Evolutionary conservation across 2,888 invertebrate genomes (phyloP), one percentile per base, ranked within the genome.

Genomic region (Hypena proboscidalis): DNA sequence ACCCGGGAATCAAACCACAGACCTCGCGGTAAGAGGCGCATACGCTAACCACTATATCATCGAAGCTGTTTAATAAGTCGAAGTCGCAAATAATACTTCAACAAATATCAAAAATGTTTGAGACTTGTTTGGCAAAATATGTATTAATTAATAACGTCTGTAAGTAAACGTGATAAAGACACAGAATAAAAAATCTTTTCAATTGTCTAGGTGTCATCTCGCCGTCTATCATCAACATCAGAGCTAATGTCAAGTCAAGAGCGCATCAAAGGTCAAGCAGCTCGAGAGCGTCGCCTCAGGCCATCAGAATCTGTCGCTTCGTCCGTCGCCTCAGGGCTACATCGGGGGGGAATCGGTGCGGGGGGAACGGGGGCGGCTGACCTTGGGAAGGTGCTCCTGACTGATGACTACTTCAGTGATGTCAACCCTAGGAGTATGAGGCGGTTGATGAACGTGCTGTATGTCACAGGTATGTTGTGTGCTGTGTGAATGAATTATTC

Each of bases 341-440:
- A 97, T 83, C 92, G 95, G 39, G 69, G 94, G 83, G 77, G 74
- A 19, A 78, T 78, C 4, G 78, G 81, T 65, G 61, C 70, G 5
- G 50, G 29, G 0, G 58, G 47, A 1, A 40, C 61, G 1, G 96
- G 95, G 2, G 95, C 96, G 1, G 95, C 95, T 26, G 91, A 85
- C 59, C 74, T 93, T 14, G 90, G 96, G 25, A 95, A 97, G 65
- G 97, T 98, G 90, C 92, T 99, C 58, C 93, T 98, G 10, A 98
- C 98, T 0, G 99, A 99, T 76, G 99, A 99, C 84, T 99, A 99
- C 91, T 99, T 99, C 85, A 98, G 98, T 70, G 99, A 99, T 83
- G 98, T 99, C 54, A 99, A 99, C 91, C 99, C 99, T 0, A 92
- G 98, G 30, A 98, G 98, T 70, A 98, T 99, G 98, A 91, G 98